phyloP scores from a whole-genome alignment of 2,888 invertebrate species.

The Rhamphomyia laevipes region DNA sequence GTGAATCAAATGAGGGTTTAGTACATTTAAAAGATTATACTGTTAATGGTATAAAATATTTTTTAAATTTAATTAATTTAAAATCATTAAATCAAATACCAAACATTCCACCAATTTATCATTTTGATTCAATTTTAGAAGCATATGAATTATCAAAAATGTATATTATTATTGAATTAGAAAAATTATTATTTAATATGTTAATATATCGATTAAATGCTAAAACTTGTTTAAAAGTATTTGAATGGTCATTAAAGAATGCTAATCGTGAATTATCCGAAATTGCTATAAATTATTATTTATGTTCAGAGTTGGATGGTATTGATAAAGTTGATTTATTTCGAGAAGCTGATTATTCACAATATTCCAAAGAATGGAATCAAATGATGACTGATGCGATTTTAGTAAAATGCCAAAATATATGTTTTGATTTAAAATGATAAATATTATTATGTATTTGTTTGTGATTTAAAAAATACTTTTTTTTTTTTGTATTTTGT shows the following conservation, averaged over 20 bases:
- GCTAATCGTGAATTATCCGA: conserved; percentile 34
- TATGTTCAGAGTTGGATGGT: conserved; percentile 26
- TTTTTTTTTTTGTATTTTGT: too few relatives aligned
- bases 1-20: conserved; percentile 33
- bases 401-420: conserved; percentile 26
- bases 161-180: conserved; percentile 33
- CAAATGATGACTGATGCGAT: conserved; percentile 35
- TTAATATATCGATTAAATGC: conserved; percentile 27
- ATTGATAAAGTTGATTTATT: conserved; percentile 30
- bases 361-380: conserved; percentile 34
- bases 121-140: conserved; percentile 30
- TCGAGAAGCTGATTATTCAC: conserved; percentile 31
- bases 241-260: conserved; percentile 36
- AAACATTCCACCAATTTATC: conserved; percentile 23
- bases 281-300: conserved; percentile 34
- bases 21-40: conserved; percentile 32
- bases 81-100: conserved; percentile 18
- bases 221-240: conserved; percentile 28
- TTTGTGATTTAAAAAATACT: not conserved
- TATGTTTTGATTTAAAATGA: not conserved
- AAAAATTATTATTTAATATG: conserved; percentile 24
- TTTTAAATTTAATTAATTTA: conserved; percentile 31
- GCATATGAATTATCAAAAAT: conserved; percentile 36
- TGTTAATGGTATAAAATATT: conserved; percentile 31
- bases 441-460: too few relatives aligned